phyloP scores from a whole-genome alignment of 2,113 vertebrate species.

The Brachyistius frenatus region DNA sequence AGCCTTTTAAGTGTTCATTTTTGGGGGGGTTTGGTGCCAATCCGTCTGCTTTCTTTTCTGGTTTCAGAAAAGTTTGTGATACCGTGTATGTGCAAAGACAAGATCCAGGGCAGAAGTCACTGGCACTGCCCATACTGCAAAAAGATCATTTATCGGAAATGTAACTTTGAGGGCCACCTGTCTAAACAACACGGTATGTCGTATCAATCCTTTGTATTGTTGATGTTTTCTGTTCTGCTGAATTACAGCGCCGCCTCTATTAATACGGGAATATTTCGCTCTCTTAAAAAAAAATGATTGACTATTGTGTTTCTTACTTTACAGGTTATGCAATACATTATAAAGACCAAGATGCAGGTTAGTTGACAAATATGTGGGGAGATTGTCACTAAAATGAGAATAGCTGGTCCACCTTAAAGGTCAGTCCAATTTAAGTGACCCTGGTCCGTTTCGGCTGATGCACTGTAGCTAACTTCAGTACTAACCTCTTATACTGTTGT shows the following conservation, averaged over 20 bases:
- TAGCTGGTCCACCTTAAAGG: no score
- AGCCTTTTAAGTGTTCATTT: neutral
- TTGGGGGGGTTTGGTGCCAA: no score
- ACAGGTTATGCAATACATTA: slow-evolving; percentile 24
- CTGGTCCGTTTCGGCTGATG: no score
- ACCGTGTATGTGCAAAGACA: slow-evolving; percentile 49
- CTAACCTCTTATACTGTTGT: no score
- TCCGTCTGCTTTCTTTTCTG: neutral
- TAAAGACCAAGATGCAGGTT: slow-evolving; percentile 27
- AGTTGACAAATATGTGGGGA: slow-evolving; percentile 1
- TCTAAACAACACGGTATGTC: slow-evolving; percentile 41
- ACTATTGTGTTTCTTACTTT: neutral
- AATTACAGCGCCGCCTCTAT: neutral
- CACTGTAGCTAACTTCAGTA: no score
- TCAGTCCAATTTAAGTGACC: no score
- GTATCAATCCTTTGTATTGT: neutral
- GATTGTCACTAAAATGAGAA: no score
- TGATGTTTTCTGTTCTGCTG: neutral
- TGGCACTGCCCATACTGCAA: slow-evolving; percentile 59
- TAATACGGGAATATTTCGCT: neutral
- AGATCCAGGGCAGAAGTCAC: slow-evolving; percentile 51
- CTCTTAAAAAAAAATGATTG: neutral
- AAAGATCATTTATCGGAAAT: slow-evolving; percentile 41
- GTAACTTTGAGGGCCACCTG: slow-evolving; percentile 47
- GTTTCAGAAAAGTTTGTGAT: slow-evolving; percentile 40